A percentile compares a stretch with the other conserved stretches of the same genome.
Conservation (phyloP, 2,888 invertebrate genomes). For the Amiota communis region DNA sequence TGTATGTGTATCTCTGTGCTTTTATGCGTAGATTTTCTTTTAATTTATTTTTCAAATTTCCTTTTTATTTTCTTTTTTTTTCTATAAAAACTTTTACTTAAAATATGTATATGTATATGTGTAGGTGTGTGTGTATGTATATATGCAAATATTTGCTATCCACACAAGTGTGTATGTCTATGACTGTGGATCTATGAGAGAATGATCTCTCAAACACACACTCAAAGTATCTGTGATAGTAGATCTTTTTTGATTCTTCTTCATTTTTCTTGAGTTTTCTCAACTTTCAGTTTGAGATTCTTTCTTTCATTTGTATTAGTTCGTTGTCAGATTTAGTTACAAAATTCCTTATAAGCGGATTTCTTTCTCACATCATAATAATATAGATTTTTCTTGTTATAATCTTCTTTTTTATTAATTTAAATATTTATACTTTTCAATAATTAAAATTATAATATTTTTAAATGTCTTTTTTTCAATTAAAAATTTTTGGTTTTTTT, state of each 20-base stretch:
- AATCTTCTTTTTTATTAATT: no score
- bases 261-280: neutral
- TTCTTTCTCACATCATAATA: conserved; percentile 24
- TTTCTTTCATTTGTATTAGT: conserved; percentile 34
- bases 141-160: conserved; percentile 49
- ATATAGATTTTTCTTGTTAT: no score
- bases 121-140: conserved; percentile 29
- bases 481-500: conserved; percentile 4
- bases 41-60: neutral
- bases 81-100: neutral
- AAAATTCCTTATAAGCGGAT: conserved; percentile 72
- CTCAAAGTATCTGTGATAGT: conserved; percentile 21
- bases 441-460: conserved; percentile 14
- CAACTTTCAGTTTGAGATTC: conserved; percentile 20
- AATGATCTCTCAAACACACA: conserved; percentile 41
- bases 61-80: conserved; percentile 4
- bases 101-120: neutral
- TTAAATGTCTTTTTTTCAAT: conserved; percentile 18
- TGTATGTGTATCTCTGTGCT: neutral
- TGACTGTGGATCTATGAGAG: conserved; percentile 35
- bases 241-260: neutral
- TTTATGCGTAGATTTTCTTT: conserved; percentile 26
- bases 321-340: conserved; percentile 69
- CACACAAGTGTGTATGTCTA: conserved; percentile 43
- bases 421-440: no score